A percentile compares a stretch with the other conserved stretches of the same genome.
These are phyloP conservation scores for Drosophila setifemur DNA, from an alignment of 1,140 invertebrate species.

Conservation along the genomic window DNA sequence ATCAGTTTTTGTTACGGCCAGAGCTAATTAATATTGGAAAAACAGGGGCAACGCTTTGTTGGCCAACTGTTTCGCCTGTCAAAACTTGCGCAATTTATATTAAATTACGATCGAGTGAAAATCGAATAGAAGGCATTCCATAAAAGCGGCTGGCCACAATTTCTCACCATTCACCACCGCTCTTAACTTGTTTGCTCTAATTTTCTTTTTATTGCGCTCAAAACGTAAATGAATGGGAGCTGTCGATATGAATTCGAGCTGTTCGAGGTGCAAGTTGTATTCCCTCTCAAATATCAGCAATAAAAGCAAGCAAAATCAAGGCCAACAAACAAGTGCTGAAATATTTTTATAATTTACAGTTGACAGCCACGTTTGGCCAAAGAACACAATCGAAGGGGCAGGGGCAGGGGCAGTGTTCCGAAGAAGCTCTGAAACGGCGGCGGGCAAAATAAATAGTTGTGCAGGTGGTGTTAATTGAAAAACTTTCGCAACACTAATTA, in stretches of 20 bases:
- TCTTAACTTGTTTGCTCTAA: neutral
- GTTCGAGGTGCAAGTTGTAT: conserved; percentile 30
- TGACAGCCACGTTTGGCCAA: conserved; percentile 70
- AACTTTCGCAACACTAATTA: conserved; percentile 82
- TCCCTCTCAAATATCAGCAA: conserved; percentile 22
- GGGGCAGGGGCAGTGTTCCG: conserved; percentile 13
- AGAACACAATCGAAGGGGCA: conserved; percentile 4
- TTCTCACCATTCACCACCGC: neutral
- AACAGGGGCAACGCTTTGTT: conserved; percentile 30
- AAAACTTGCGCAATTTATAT: conserved; percentile 77
- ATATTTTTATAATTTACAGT: conserved; percentile 80
- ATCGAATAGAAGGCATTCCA: conserved; percentile 73
- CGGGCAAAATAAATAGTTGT: conserved; percentile 81
- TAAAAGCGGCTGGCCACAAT: conserved; percentile 59
- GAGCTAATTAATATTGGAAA: conserved; percentile 61
- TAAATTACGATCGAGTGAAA: conserved; percentile 69
- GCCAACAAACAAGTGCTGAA: conserved; percentile 47
- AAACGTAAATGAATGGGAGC: conserved; percentile 18
- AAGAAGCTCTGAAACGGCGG: conserved; percentile 33
- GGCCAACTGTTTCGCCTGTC: conserved; percentile 56
- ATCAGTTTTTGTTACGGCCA: conserved; percentile 28
- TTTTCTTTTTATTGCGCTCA: neutral
- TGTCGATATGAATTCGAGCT: conserved; percentile 50
- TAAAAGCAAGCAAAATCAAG: conserved; percentile 11
- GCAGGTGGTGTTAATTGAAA: conserved; percentile 82